Base-by-base conservation (phyloP, 1,140 invertebrate genomes). In the Euwallacea similis region DNA sequence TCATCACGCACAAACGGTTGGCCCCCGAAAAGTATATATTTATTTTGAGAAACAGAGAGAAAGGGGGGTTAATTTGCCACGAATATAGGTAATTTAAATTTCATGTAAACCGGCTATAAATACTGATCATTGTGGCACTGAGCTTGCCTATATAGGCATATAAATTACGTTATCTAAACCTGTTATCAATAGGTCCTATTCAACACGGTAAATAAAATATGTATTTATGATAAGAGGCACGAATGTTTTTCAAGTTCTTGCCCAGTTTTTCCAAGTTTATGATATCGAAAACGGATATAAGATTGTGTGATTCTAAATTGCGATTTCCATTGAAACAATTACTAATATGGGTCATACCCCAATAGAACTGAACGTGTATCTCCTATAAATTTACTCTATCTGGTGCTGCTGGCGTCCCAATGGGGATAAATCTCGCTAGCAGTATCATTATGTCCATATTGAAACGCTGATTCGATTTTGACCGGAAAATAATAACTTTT, bases 1-100 rank as follows among this genome's bases (percentile, higher is more conserved):
- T 21, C 44, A 16, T 46, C 61, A 63, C 61, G 61, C 61, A 50
- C 61, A n/a, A 58, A 58, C 55, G 6, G 13, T 15, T n/a, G n/a
- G 46, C 46, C 6, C 13, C 46, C 46, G n/a, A 10, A 21, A 58
- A 58, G 21, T 58, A 10, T 58, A 16, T 33, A 11, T 58, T 58
- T 58, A 50, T 50, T 50, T 50, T 50, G 46, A 50, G 46, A 33
- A 33, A 33, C 13, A 13, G 46, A 50, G 46, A 13, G 9, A 50
- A 50, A 50, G 6, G 46, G 46, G 46, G 46, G 2, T 50, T 50
- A 50, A 50, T 50, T 50, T 50, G 46, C 46, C 46, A 50, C 46
- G 46, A 50, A 50, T 50, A 11, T 50, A 7, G 46, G 9, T 10
- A 7, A 50, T 50, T 50, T 50, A 50, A 50, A 13, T 50, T 50